phyloP scores from a whole-genome alignment of 2,797 vertebrate species.

The Echiichthys vipera region DNA sequence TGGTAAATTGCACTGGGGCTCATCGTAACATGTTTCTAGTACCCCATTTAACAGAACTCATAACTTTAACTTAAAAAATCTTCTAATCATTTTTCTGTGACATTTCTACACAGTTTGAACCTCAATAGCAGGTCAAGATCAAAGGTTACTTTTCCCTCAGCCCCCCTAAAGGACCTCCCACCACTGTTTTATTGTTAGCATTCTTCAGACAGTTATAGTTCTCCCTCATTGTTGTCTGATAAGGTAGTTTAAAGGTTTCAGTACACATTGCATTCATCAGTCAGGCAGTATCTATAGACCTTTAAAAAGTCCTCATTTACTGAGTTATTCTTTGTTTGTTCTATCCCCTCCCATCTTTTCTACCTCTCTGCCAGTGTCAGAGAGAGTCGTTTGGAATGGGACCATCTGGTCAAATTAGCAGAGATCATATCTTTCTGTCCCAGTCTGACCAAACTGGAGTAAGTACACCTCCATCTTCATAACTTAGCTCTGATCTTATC shows the following conservation, averaged over 20 bases:
- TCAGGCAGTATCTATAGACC: not conserved
- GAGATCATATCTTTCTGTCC: slow-evolving; percentile 66
- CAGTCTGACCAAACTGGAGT: slow-evolving; percentile 73
- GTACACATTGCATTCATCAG: not conserved
- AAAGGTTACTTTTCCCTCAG: too few species aligned
- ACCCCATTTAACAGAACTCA: not conserved
- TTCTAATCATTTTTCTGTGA: not conserved
- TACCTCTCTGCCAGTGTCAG: slow-evolving; percentile 63
- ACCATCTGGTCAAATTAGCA: slow-evolving; percentile 70
- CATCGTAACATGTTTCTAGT: too few species aligned
- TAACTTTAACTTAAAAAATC: not conserved
- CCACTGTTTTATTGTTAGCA: not conserved
- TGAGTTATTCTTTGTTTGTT: not conserved
- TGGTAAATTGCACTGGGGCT: too few species aligned
- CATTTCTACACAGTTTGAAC: not conserved
- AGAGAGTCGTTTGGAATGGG: slow-evolving; percentile 62
- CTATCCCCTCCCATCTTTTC: not conserved
- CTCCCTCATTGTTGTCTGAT: not conserved
- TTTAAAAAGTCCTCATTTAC: not conserved
- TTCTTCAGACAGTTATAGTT: not conserved
- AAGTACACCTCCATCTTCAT: slow-evolving; percentile 46
- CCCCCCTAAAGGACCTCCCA: too few species aligned
- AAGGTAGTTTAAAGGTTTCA: not conserved
- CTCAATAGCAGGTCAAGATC: too few species aligned
- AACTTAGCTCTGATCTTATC: not conserved